Evolutionary conservation across 2,888 invertebrate species (phyloP).

Genomic region (Diadegma fenestrale): DNA sequence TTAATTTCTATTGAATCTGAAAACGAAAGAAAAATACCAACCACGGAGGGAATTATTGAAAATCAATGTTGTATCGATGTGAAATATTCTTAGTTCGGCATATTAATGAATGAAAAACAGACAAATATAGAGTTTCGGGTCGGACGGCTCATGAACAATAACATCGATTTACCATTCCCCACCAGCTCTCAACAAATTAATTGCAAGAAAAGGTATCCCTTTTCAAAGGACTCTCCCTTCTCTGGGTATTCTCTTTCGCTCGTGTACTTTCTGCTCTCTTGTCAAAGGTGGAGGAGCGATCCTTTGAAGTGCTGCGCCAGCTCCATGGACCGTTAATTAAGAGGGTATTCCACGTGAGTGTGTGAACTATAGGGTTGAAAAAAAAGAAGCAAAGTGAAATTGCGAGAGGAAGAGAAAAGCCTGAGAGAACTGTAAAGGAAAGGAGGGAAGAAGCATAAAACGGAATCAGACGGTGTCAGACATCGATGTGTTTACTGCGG

Average conservation of each 20-base stretch:
- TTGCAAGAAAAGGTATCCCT: conserved; percentile 64
- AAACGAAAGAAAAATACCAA: neutral
- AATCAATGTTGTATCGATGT: neutral
- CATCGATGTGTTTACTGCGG: conserved; percentile 71
- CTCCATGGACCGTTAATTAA: conserved; percentile 61
- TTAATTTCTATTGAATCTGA: neutral
- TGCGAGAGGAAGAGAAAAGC: conserved; percentile 31
- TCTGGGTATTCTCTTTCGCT: conserved; percentile 27
- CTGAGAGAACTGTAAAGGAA: conserved; percentile 14
- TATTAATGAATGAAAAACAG: neutral
- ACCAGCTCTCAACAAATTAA: conserved; percentile 58
- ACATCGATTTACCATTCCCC: conserved; percentile 16
- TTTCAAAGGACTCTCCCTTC: conserved; percentile 54
- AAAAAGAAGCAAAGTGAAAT: conserved; percentile 20
- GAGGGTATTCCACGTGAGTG: conserved; percentile 62
- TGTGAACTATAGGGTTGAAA: conserved; percentile 26
- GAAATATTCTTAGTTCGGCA: neutral
- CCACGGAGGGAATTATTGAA: neutral
- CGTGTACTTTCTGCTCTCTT: conserved; percentile 41
- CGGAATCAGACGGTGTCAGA: conserved; percentile 62
- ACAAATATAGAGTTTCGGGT: neutral
- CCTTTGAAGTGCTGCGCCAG: conserved; percentile 62
- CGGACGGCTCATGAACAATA: conserved; percentile 15
- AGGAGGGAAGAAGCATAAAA: conserved; percentile 24
- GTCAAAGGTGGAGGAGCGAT: conserved; percentile 54